Percentiles rank a stretch among this genome's conserved stretches.
These are phyloP conservation scores for Bombus terrestris DNA, from an alignment of 1,140 invertebrate genomes.

Conservation along the genomic window DNA sequence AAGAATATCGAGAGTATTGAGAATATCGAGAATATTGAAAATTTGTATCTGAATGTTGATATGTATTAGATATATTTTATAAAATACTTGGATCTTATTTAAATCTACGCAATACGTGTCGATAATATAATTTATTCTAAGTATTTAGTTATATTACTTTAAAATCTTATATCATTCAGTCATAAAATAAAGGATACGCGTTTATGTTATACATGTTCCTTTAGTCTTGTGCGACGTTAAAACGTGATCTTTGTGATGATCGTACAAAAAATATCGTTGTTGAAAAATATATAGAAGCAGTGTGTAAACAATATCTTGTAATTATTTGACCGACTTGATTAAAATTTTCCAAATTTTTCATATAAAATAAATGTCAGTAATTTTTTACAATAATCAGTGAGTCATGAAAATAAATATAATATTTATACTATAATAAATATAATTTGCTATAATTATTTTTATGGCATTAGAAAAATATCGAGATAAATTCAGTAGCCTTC, in stretches of 20 bases:
- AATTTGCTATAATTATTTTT: not conserved
- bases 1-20: not conserved
- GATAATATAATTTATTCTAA: not conserved
- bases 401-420: no score
- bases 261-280: not conserved
- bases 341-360: not conserved
- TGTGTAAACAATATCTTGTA: not conserved
- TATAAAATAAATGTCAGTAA: no score
- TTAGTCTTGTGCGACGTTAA: not conserved
- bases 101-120: not conserved
- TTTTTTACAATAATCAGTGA: no score
- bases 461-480: not conserved
- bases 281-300: not conserved
- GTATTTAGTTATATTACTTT: not conserved
- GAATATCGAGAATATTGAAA: no score
- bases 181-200: not conserved
- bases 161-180: not conserved
- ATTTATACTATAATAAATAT: no score
- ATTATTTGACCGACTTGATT: not conserved
- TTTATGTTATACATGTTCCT: not conserved
- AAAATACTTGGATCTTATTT: not conserved
- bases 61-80: not conserved
- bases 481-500: not conserved
- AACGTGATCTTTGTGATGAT: not conserved
- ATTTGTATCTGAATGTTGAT: not conserved